Evolutionary conservation across 2,113 vertebrate genomes (phyloP).

Genomic region (Hippocampus guttulatus): DNA sequence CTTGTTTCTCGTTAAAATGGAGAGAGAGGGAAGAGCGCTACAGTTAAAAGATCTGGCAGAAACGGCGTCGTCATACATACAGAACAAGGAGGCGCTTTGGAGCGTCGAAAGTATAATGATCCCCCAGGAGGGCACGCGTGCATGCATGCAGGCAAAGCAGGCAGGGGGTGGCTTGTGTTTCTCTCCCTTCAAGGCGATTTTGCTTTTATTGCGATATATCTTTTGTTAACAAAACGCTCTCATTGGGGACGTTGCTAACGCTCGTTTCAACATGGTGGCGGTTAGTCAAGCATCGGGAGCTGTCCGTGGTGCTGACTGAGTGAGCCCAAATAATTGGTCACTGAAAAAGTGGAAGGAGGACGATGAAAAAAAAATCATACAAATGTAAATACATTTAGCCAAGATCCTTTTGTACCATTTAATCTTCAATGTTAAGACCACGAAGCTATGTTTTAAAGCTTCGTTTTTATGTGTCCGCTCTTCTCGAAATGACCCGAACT

Average conservation of each 20-base stretch:
- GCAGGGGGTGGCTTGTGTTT: slow-evolving; percentile 45
- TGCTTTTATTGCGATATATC: slow-evolving; percentile 3
- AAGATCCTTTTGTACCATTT: neutral
- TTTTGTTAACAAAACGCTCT: neutral
- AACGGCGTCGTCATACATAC: slow-evolving; percentile 9
- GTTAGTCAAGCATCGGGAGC: slow-evolving; percentile 18
- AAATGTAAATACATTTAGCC: neutral
- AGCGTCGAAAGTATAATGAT: slow-evolving; percentile 55
- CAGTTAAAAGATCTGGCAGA: slow-evolving; percentile 20
- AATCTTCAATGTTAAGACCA: neutral
- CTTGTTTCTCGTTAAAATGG: slow-evolving; percentile 2
- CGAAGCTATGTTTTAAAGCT: neutral
- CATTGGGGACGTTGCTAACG: neutral
- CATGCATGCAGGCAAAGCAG: neutral
- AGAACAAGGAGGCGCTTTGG: slow-evolving; percentile 24
- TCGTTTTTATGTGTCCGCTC: slow-evolving; percentile 14
- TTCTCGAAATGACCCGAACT: slow-evolving; percentile 34
- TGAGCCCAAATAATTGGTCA: neutral
- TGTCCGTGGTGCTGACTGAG: slow-evolving; percentile 56
- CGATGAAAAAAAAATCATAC: neutral
- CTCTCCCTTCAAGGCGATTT: slow-evolving; percentile 20
- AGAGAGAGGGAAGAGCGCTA: neutral
- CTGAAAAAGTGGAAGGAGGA: neutral
- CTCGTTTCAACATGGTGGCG: neutral
- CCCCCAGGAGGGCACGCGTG: slow-evolving; percentile 36